phyloP scores from a whole-genome alignment of 2,888 invertebrate genomes.

The Orthonevra nobilis region DNA sequence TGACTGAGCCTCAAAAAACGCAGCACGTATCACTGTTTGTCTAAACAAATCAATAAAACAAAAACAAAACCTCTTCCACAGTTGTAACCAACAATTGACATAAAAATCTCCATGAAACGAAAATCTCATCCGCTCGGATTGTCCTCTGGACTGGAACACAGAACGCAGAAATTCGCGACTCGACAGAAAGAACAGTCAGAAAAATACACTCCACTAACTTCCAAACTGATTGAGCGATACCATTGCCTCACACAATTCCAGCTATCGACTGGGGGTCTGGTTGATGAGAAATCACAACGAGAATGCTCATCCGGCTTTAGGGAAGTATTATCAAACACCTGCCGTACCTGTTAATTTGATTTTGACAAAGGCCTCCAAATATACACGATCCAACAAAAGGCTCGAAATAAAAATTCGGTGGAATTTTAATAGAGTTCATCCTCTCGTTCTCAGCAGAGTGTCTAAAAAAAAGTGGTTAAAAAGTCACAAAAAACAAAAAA shows the following conservation, averaged over 20 bases:
- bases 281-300: conserved; percentile 33
- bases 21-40: too few relatives aligned
- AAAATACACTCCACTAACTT: conserved; percentile 9
- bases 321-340: conserved; percentile 38
- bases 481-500: neutral
- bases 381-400: conserved; percentile 9
- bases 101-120: conserved; percentile 11
- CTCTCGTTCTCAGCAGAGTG: neutral
- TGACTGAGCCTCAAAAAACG: too few relatives aligned
- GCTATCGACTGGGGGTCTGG: neutral
- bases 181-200: neutral
- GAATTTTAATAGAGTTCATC: conserved; percentile 45
- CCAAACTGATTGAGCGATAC: neutral
- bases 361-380: conserved; percentile 8
- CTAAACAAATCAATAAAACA: neutral
- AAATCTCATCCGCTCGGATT: conserved; percentile 31
- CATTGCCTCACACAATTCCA: conserved; percentile 3
- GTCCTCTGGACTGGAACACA: conserved; percentile 40
- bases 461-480: neutral
- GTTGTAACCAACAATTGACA: conserved; percentile 1
- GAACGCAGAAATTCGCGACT: too few relatives aligned
- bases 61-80: conserved; percentile 6
- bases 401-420: conserved; percentile 28
- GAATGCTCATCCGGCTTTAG: conserved; percentile 17
- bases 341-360: conserved; percentile 49